Base-by-base conservation (phyloP, 2,797 vertebrate species). In the Gallinago solitaria region DNA sequence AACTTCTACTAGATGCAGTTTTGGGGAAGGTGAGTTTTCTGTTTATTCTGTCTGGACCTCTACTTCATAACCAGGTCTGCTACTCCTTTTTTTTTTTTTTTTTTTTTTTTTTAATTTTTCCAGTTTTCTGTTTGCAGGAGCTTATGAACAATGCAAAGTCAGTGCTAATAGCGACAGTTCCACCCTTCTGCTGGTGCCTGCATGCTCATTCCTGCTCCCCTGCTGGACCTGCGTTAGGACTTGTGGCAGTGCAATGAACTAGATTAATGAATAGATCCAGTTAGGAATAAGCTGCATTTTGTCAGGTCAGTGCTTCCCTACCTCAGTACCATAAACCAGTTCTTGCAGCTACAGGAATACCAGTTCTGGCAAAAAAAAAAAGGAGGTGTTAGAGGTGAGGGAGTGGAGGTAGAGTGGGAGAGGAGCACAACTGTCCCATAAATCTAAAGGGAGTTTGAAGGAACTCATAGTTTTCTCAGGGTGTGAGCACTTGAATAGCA, bases 151-250 rank as follows among this genome's bases (percentile, higher is more conserved):
- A 57, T 57, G 30, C 32, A 61, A 69, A 82, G 50, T 30, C 27
- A 41, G 2, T 8, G 11, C 37, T 30, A 47, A 14, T 2, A 89
- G 43, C 54, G n/a, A 25, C 9, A 67, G 10, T 77, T 74, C 47
- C 51, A 83, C 21, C 20, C 50, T 89, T 80, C 57, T 75, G 57
- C 61, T 16, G 7, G 51, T 32, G 12, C 45, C 61, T 77, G 33
- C 50, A 6, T 57, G 27, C 14, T 68, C 33, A 5, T 75, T 92
- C 41, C 57, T 88, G 45, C 17, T 56, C 10, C 21, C 16, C 1
- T 0, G 0, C 60, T 70, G 50, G 30, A 61, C 53, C 39, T 48
- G 1, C 2, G 1, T 64, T 41, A 78, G 28, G 28, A 56, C 50
- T 75, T 12, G 9, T 17, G 43, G 23, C 35, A 9, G 12, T 41